Evolutionary conservation across 2,113 vertebrate genomes (phyloP), one percentile per base, ranked within the genome.

Genomic region (Mesocricetus auratus): DNA sequence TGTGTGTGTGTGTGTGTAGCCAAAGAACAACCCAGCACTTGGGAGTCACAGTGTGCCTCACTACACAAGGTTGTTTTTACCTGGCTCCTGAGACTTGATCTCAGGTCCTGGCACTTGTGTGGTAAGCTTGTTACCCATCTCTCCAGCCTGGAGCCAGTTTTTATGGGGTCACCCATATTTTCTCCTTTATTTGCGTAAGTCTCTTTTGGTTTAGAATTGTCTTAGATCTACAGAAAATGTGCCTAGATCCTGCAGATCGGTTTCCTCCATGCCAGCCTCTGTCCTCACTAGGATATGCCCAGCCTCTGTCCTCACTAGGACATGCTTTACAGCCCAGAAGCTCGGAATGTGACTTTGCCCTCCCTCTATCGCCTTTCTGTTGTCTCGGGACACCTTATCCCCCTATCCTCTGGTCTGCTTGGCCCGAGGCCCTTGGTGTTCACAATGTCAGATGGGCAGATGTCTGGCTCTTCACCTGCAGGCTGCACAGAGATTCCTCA

Each of bases 101-200:
- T 47, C 62, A 66, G 29, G 39, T 36, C 29, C 31, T 66, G 26
- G 17, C 0, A 3, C 64, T 69, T 69, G 62, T 36, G 31, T 36
- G 31, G 31, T 33, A 24, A 69, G 3, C 31, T 3, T 11, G 6
- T 69, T 86, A 15, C 3, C 45, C 45, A 36, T 50, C 42, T 68
- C 83, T 68, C 62, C 24, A 45, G 60, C 39, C 82, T 39, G 36
- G 21, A 83, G 81, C 24, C 26, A 45, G 60, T 42, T 86, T 86
- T 64, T 47, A 86, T 47, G 64, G 58, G 45, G 42, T 93, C 79
- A 87, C 86, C 97, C 95, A 79, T 75, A 88, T 68, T 90, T 87
- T 60, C 92, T 26, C 21, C 83, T 47, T 42, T 12, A 45, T 64
- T 45, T 50, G 12, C 39, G 36, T 19, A 50, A 56, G 39, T 22